Evolutionary conservation across 2,797 vertebrate species (phyloP), one percentile per base, ranked within the genome.

Genomic region (Orientallactaga sibirica): DNA sequence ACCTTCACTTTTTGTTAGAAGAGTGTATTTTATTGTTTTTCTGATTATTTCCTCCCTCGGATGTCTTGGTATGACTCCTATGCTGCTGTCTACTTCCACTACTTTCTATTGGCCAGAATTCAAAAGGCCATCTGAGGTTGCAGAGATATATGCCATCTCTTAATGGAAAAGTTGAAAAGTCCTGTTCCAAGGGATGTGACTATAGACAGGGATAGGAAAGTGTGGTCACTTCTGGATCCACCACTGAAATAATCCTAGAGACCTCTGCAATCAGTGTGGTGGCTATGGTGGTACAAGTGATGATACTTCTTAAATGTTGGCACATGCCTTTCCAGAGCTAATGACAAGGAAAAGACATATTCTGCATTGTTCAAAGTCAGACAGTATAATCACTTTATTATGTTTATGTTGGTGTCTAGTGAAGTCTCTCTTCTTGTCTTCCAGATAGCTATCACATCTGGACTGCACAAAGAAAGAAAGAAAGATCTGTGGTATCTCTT

Each of bases 321-420:
- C 11, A 52, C 0, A 10, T 55, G 19, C 27, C 9, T 37, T 2
- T 37, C 74, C 16, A 61, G 52, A 84, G 55, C 58, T 76, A 66
- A 80, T 58, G 27, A 52, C 74, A 78, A 24, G 41, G 82, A 68
- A 90, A 94, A 76, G 66, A 37, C 4, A 89, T 29, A 90, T 52
- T 61, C 76, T 93, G 41, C 61, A 78, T 64, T 58, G 19, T 81
- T 93, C 41, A 67, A 67, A 52, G 48, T 77, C 80, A 90, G 24
- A 52, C 76, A 62, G 68, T 87, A 43, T 92, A 76, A 83, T 74
- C 16, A 48, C 27, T 43, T 92, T 93, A 67, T 91, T 94, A 91
- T 86, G 61, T 84, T 84, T 79, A 68, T 29, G 27, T 55, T 86
- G 27, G 70, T 84, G 88, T 92, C 85, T 89, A 33, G 10, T 33